Percentiles rank a stretch among this genome's conserved stretches.
Conservation (phyloP, 1,140 invertebrate species). For the Eupeodes corollae region DNA sequence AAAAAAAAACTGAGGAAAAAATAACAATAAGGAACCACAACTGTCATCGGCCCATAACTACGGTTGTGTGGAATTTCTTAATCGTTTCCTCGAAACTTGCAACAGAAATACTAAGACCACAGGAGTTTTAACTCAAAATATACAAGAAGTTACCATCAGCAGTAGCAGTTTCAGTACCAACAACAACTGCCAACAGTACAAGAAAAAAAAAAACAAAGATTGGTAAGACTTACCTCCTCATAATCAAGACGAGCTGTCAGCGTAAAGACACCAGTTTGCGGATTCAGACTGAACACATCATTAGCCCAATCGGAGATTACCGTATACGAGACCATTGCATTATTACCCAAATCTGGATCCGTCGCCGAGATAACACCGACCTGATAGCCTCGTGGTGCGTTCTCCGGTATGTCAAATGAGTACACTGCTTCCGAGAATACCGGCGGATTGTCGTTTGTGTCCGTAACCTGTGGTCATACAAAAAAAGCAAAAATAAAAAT, state of each 20-base stretch:
- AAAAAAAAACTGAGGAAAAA: not conserved
- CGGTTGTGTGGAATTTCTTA: not conserved
- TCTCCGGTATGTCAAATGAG: constrained; percentile 82
- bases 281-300: constrained; percentile 85
- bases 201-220: not conserved
- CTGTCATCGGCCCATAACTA: not conserved
- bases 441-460: constrained; percentile 90
- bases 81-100: not conserved
- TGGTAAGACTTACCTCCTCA: constrained; percentile 59
- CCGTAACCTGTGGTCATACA: constrained; percentile 57
- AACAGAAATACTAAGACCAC: not conserved
- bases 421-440: constrained; percentile 73
- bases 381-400: constrained; percentile 62
- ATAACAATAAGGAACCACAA: not conserved
- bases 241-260: constrained; percentile 81
- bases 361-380: constrained; percentile 71
- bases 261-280: constrained; percentile 78
- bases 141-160: not conserved
- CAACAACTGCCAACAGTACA: not conserved
- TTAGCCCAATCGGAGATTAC: constrained; percentile 89
- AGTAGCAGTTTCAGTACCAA: not conserved
- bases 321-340: constrained; percentile 78
- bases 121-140: not conserved
- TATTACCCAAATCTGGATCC: constrained; percentile 73
- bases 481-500: not conserved